phyloP scores from a whole-genome alignment of 2,797 vertebrate genomes.

The Thripadectes ignobilis region DNA sequence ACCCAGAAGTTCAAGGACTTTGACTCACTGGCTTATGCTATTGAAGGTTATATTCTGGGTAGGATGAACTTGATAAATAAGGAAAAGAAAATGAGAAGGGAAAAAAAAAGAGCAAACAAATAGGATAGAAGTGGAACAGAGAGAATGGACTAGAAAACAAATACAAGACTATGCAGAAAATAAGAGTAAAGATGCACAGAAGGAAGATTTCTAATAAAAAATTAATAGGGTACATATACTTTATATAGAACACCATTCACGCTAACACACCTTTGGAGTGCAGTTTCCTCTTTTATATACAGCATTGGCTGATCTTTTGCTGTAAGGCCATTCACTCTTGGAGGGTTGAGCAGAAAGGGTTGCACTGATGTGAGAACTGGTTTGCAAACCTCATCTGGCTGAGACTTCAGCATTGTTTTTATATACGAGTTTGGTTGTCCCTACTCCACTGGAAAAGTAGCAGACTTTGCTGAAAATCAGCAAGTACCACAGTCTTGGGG shows the following conservation, averaged over 20 bases:
- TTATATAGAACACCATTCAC: conserved; percentile 49
- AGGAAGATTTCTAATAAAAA: conserved; percentile 62
- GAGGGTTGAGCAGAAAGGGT: not conserved
- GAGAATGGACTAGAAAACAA: conserved; percentile 35
- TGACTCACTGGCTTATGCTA: not conserved
- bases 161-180: conserved; percentile 10
- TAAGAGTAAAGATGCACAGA: conserved; percentile 20
- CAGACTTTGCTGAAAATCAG: not conserved
- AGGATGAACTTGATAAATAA: conserved; percentile 25
- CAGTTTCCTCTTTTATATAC: conserved; percentile 9
- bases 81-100: not conserved
- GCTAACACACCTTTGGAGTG: conserved; percentile 17
- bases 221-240: conserved; percentile 56
- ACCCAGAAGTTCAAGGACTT: conserved; percentile 22
- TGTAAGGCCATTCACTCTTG: not conserved
- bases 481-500: not conserved
- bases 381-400: not conserved
- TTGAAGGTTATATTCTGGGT: not conserved
- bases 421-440: not conserved
- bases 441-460: not conserved
- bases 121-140: not conserved
- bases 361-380: not conserved
- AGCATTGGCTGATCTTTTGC: not conserved
- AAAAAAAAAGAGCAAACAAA: conserved; percentile 5
- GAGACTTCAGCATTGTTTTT: not conserved